Percentiles rank a stretch among this genome's conserved stretches.
Evolutionary conservation across 2,797 vertebrate species (phyloP).

Genomic region (Sebastolobus alascanus): DNA sequence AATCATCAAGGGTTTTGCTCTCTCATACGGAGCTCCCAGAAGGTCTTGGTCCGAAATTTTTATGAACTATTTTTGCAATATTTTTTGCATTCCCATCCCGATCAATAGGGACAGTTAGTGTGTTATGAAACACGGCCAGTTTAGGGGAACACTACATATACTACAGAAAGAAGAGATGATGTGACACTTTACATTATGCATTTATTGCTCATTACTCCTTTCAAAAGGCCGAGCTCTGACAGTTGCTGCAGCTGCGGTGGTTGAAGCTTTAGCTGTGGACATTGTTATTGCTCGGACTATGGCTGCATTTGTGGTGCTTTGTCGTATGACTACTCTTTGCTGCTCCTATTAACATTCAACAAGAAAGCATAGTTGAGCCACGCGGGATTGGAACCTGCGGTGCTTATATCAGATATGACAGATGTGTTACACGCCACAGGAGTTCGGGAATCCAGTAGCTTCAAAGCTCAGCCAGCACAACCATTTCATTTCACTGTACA

Average conservation of each 20-base stretch:
- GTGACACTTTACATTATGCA: slow-evolving; percentile 1
- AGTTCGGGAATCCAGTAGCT: neutral
- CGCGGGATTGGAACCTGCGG: neutral
- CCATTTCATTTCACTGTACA: neutral
- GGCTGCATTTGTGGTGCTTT: neutral
- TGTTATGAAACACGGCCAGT: neutral
- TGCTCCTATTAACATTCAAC: slow-evolving; percentile 1
- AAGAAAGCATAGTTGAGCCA: neutral
- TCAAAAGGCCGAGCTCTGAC: slow-evolving; percentile 2
- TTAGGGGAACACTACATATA: neutral
- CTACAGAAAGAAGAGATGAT: neutral
- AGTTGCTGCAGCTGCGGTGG: neutral
- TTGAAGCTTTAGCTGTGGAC: neutral
- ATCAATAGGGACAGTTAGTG: neutral
- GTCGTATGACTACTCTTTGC: neutral
- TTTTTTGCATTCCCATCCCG: neutral
- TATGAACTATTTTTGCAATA: neutral
- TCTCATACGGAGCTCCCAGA: neutral
- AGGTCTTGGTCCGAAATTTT: neutral
- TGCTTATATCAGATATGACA: slow-evolving; percentile 17
- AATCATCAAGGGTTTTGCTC: neutral
- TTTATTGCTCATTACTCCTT: slow-evolving; percentile 6
- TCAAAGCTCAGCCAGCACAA: neutral
- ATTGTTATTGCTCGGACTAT: neutral
- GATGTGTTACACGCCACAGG: slow-evolving; percentile 2